These are phyloP conservation scores for Drosophila arawakana DNA, from an alignment of 1,140 invertebrate genomes.

Conservation along the genomic window DNA sequence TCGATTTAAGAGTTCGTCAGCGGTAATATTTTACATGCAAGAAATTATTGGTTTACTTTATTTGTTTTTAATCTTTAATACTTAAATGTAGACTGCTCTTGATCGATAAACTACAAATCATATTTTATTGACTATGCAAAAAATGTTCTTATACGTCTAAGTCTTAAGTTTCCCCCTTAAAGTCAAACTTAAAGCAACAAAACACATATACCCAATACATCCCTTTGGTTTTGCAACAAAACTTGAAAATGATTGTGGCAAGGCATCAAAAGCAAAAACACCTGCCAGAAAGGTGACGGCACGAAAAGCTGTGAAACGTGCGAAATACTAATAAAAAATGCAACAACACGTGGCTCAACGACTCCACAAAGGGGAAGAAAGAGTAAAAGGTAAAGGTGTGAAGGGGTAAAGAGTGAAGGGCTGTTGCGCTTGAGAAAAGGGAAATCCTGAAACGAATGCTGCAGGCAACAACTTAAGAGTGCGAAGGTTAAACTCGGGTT, in stretches of 20 bases:
- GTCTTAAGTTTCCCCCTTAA: neutral
- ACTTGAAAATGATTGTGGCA: constrained; percentile 14
- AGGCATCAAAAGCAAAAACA: constrained; percentile 26
- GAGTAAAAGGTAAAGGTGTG: neutral
- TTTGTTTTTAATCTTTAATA: no score
- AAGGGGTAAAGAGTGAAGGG: neutral
- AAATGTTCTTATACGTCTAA: no score
- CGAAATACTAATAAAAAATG: constrained; percentile 75
- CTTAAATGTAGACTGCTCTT: no score
- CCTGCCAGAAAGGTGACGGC: constrained; percentile 4
- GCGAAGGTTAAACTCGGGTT: constrained; percentile 59
- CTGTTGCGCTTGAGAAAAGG: neutral
- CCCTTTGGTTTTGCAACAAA: neutral
- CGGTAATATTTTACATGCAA: no score
- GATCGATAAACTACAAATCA: no score
- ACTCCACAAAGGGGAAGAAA: neutral
- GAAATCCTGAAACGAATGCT: constrained; percentile 10
- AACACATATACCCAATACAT: neutral
- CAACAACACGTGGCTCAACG: constrained; percentile 54
- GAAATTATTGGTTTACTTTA: no score
- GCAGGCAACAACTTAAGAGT: constrained; percentile 40
- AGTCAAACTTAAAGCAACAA: neutral
- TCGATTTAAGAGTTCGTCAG: no score
- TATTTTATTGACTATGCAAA: no score
- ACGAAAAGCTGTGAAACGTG: constrained; percentile 54